phyloP scores from a whole-genome alignment of 2,797 vertebrate species.

The Phaenicophaeus curvirostris region DNA sequence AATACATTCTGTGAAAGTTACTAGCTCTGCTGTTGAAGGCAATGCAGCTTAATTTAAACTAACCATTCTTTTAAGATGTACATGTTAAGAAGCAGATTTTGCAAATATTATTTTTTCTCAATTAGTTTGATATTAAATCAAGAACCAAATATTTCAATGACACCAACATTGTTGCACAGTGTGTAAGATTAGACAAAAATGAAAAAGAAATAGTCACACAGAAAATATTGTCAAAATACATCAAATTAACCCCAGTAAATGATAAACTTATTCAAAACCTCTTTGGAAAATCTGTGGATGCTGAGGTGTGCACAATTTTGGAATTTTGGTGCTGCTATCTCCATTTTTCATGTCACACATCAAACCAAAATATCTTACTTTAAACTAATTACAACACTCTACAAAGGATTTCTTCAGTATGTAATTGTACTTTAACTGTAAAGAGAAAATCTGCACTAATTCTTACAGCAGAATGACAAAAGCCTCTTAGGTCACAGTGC shows the following conservation, averaged over 20 bases:
- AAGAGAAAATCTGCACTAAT: neutral
- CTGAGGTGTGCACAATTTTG: neutral
- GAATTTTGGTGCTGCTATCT: neutral
- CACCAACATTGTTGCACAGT: neutral
- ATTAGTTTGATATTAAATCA: neutral
- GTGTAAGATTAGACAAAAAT: neutral
- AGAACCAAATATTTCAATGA: neutral
- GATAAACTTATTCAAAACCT: neutral
- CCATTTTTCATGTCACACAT: neutral
- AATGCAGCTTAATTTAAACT: neutral
- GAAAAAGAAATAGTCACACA: neutral
- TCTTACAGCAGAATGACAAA: neutral
- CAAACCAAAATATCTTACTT: neutral
- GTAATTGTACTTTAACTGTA: neutral
- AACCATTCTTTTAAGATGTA: neutral
- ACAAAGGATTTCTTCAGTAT: neutral
- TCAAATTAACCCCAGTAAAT: neutral
- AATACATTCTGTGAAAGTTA: constrained; percentile 1
- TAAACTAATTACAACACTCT: neutral
- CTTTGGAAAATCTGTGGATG: constrained; percentile 10
- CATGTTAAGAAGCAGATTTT: neutral
- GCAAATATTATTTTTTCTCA: neutral
- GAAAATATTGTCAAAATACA: neutral
- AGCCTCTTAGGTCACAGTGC: neutral
- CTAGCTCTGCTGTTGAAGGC: neutral